Conservation (phyloP, 2,888 invertebrate genomes). For the Sarcophaga variegata region DNA sequence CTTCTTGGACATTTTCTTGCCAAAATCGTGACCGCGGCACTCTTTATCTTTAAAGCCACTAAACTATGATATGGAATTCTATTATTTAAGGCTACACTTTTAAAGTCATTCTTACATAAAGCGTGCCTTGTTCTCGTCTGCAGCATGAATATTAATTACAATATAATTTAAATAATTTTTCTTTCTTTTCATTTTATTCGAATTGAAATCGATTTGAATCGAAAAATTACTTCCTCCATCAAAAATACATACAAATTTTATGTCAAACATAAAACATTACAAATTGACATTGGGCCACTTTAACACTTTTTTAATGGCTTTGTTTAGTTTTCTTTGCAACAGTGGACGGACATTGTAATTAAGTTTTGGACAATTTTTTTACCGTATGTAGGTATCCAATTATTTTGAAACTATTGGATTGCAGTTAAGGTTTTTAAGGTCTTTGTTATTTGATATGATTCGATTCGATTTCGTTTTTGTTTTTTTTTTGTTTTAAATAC, state of each 20-base stretch:
- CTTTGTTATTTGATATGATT: neutral
- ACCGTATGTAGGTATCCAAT: too few relatives aligned
- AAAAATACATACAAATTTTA: neutral
- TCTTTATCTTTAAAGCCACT: neutral
- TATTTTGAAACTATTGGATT: neutral
- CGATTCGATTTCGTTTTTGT: neutral
- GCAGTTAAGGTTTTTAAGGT: neutral
- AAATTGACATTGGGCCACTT: slow-evolving; percentile 42
- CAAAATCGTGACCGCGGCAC: slow-evolving; percentile 15
- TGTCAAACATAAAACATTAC: neutral
- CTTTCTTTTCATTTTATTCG: neutral
- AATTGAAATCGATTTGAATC: neutral
- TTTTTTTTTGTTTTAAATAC: neutral
- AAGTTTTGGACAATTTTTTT: too few relatives aligned
- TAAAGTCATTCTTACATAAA: neutral
- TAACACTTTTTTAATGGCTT: slow-evolving; percentile 24
- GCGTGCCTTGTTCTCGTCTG: neutral
- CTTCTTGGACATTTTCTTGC: too few relatives aligned
- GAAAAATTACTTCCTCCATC: slow-evolving; percentile 16
- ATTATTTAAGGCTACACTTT: neutral
- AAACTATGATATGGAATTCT: neutral
- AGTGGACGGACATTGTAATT: neutral
- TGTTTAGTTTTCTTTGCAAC: neutral
- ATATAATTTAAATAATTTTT: neutral
- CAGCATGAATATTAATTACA: slow-evolving; percentile 33